Evolutionary conservation across 1,140 invertebrate species (phyloP).

Genomic region (Teleopsis dalmanni): DNA sequence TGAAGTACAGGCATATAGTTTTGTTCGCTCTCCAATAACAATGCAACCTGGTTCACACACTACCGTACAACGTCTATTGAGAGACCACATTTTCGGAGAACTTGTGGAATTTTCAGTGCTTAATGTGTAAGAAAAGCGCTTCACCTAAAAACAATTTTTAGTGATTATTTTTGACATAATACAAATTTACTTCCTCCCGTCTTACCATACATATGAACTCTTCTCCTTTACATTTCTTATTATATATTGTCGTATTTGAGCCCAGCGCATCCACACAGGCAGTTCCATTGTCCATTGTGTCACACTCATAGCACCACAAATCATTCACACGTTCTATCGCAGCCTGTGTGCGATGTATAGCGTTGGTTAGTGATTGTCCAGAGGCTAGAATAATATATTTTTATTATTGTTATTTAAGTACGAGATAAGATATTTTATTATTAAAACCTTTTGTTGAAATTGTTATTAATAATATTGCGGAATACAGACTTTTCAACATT

Average conservation of each 20-base stretch:
- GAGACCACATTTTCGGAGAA: slow-evolving; percentile 65
- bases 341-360: slow-evolving; percentile 64
- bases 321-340: slow-evolving; percentile 64
- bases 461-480: neutral
- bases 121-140: slow-evolving; percentile 72
- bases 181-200: neutral
- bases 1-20: slow-evolving; percentile 72
- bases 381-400: slow-evolving; percentile 9
- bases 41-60: slow-evolving; percentile 80
- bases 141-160: slow-evolving; percentile 53
- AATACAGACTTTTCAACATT: no score
- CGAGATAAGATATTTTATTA: no score
- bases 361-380: slow-evolving; percentile 47
- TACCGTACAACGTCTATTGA: slow-evolving; percentile 72
- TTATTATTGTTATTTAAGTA: no score
- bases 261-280: slow-evolving; percentile 56
- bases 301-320: slow-evolving; percentile 71
- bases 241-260: slow-evolving; percentile 54
- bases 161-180: neutral
- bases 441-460: no score
- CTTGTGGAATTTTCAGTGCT: slow-evolving; percentile 73
- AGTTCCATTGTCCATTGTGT: slow-evolving; percentile 63
- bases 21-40: slow-evolving; percentile 75
- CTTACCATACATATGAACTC: slow-evolving; percentile 69
- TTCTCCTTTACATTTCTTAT: slow-evolving; percentile 66